Conservation (phyloP, 2,113 vertebrate genomes). For the Girardinichthys multiradiatus region DNA sequence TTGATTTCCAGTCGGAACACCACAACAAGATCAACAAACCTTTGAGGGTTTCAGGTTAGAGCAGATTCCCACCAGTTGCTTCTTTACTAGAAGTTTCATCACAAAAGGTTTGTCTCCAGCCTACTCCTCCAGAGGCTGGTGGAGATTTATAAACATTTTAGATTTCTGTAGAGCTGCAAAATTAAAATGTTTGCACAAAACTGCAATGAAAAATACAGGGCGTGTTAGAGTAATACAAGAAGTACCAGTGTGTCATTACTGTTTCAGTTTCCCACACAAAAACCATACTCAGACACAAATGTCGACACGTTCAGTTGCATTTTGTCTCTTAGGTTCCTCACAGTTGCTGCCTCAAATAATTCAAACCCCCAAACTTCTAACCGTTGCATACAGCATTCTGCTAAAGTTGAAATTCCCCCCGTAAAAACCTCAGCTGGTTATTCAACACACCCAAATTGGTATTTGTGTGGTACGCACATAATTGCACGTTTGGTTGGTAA, state of each 20-base stretch:
- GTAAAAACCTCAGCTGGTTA: conserved; percentile 72
- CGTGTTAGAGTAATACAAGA: conserved; percentile 51
- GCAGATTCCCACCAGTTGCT: conserved; percentile 50
- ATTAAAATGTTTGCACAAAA: conserved; percentile 51
- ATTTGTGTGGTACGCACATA: conserved; percentile 80
- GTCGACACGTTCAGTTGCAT: conserved; percentile 14
- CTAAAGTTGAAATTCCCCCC: conserved; percentile 62
- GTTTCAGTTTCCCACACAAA: conserved; percentile 44
- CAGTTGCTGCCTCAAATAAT: conserved; percentile 53
- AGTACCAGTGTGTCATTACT: conserved; percentile 68
- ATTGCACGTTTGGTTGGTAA: conserved; percentile 82
- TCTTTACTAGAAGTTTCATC: conserved; percentile 36
- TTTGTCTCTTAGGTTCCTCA: conserved; percentile 31
- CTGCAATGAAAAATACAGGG: conserved; percentile 60
- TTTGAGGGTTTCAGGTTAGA: conserved; percentile 47
- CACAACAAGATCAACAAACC: conserved; percentile 70
- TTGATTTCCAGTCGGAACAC: conserved; percentile 64
- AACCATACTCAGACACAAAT: conserved; percentile 5
- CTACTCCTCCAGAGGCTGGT: background rate
- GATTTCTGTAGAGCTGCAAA: conserved; percentile 34
- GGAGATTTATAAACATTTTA: conserved; percentile 30
- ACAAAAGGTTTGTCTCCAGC: conserved; percentile 1
- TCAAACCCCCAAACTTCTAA: conserved; percentile 49
- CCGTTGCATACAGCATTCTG: conserved; percentile 41
- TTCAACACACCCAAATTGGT: conserved; percentile 83